These are phyloP conservation scores for Carposina sasakii DNA, from an alignment of 1,140 invertebrate species.

Conservation along the genomic window DNA sequence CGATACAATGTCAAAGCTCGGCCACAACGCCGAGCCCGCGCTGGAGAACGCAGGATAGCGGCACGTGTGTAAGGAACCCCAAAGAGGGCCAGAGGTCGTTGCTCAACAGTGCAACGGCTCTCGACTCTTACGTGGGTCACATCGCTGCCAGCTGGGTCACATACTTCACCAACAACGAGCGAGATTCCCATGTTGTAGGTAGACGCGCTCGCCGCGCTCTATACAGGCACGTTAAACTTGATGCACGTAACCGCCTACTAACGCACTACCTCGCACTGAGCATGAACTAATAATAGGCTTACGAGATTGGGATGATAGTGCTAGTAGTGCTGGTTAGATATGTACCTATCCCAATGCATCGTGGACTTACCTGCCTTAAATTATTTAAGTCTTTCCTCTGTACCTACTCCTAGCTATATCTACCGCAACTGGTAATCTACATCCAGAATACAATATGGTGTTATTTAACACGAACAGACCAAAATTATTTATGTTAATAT, in stretches of 20 bases:
- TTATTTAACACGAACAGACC: no score
- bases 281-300: not conserved
- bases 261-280: not conserved
- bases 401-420: no score
- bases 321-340: no score
- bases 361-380: no score
- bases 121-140: conserved; percentile 62
- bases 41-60: conserved; percentile 16
- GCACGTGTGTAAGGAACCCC: conserved; percentile 47
- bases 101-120: conserved; percentile 48
- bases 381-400: no score
- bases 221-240: not conserved
- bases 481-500: no score
- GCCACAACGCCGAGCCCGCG: conserved; percentile 13
- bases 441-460: no score
- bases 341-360: no score
- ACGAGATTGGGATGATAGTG: no score
- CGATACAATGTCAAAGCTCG: conserved; percentile 39
- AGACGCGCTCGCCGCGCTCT: conserved; percentile 19
- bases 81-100: conserved; percentile 39
- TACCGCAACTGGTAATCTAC: no score
- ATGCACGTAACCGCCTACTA: not conserved
- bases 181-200: conserved; percentile 59
- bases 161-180: conserved; percentile 56
- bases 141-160: conserved; percentile 57